These are phyloP conservation scores for Aplocera efformata DNA, from an alignment of 2,888 invertebrate species.

Conservation along the genomic window DNA sequence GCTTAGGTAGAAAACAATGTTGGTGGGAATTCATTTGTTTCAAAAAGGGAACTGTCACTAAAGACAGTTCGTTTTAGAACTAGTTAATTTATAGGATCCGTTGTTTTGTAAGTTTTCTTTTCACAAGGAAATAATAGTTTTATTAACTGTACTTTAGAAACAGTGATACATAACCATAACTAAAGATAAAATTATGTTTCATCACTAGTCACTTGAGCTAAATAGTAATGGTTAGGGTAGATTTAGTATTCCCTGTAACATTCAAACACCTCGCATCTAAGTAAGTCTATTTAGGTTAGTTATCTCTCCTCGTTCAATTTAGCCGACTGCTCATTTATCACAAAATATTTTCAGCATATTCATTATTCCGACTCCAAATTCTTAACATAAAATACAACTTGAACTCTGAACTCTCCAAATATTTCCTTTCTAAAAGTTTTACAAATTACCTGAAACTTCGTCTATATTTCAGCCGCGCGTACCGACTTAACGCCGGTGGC, in stretches of 20 bases:
- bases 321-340: too few species aligned
- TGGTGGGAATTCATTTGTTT: slow-evolving; percentile 17
- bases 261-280: too few species aligned
- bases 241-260: too few species aligned
- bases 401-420: slow-evolving; percentile 17
- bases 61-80: slow-evolving; percentile 3
- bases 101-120: slow-evolving; percentile 1
- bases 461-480: slow-evolving; percentile 16
- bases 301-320: too few species aligned
- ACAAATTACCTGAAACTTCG: slow-evolving; percentile 28
- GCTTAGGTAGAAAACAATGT: slow-evolving; percentile 20
- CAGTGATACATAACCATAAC: too few species aligned
- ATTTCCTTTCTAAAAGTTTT: slow-evolving; percentile 16
- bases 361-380: slow-evolving; percentile 11
- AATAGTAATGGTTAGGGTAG: too few species aligned
- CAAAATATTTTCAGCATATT: slow-evolving; percentile 22
- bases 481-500: slow-evolving; percentile 1
- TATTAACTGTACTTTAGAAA: too few species aligned
- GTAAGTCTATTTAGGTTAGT: too few species aligned
- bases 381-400: slow-evolving; percentile 18
- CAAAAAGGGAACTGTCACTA: too few species aligned
- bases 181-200: too few species aligned
- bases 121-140: too few species aligned
- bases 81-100: slow-evolving; percentile 8
- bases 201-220: too few species aligned